A percentile compares a stretch with the other conserved stretches of the same genome.
Conservation (phyloP, 2,888 invertebrate genomes). For the Argyresthia albistria region DNA sequence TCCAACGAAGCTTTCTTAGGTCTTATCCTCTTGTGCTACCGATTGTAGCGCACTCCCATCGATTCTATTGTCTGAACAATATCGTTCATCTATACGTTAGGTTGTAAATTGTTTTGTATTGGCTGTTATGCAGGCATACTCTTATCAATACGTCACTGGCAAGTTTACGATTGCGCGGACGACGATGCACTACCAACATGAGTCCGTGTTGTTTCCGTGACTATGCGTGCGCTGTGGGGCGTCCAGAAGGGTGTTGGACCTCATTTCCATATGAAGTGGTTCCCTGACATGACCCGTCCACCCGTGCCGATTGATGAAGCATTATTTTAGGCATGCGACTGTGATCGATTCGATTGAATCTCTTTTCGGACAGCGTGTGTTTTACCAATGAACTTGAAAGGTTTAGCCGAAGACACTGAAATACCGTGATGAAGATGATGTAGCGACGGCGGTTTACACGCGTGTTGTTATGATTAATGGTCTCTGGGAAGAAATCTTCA, state of each 20-base stretch:
- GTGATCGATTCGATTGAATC: constrained; percentile 65
- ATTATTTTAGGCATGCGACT: constrained; percentile 63
- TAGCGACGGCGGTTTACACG: constrained; percentile 42
- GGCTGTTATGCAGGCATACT: constrained; percentile 3
- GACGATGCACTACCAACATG: constrained; percentile 11
- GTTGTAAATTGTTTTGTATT: constrained; percentile 3
- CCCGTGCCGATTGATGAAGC: constrained; percentile 36
- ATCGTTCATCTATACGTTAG: constrained; percentile 13
- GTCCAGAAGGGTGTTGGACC: constrained; percentile 27
- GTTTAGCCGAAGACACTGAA: constrained; percentile 11
- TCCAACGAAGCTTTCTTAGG: constrained; percentile 19
- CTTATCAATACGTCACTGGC: constrained; percentile 14
- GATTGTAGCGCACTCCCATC: constrained; percentile 20
- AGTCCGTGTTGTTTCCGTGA: constrained; percentile 5
- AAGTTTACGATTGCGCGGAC: constrained; percentile 27
- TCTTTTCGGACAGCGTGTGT: constrained; percentile 48
- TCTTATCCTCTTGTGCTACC: constrained; percentile 15
- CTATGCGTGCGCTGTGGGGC: background rate
- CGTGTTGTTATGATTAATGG: constrained; percentile 47
- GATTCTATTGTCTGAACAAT: constrained; percentile 16
- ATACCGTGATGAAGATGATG: constrained; percentile 39
- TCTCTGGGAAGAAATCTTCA: constrained; percentile 25
- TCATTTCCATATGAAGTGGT: constrained; percentile 39
- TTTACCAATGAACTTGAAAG: constrained; percentile 27
- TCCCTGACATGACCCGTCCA: constrained; percentile 25